A percentile compares a stretch with the other conserved stretches of the same genome.
Conservation (phyloP, 2,797 vertebrate genomes). For the Phaenicophaeus curvirostris region DNA sequence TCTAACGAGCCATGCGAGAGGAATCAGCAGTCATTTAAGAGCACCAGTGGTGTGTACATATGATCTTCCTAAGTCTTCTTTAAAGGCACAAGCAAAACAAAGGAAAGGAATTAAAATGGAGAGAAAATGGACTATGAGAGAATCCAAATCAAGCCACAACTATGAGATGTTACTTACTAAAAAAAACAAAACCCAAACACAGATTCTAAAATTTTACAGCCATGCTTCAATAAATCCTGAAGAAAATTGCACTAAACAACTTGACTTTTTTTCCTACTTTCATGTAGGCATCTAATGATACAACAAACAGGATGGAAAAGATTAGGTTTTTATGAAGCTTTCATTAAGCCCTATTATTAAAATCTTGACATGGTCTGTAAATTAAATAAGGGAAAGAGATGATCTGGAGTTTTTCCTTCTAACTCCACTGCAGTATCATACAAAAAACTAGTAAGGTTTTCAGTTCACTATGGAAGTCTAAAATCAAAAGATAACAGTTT, state of each 20-base stretch:
- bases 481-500: not conserved
- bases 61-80: not conserved
- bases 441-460: not conserved
- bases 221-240: conserved; percentile 2
- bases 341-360: conserved; percentile 14
- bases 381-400: not conserved
- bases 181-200: not conserved
- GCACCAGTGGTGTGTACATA: not conserved
- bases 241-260: not conserved
- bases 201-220: not conserved
- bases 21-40: not conserved
- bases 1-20: not conserved
- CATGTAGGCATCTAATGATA: not conserved
- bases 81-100: not conserved
- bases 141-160: not conserved
- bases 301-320: conserved; percentile 16
- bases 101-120: not conserved
- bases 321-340: not conserved
- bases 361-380: not conserved
- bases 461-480: not conserved
- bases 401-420: not conserved
- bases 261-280: not conserved
- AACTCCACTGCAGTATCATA: not conserved
- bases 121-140: not conserved
- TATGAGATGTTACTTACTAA: not conserved